Evolutionary conservation across 2,888 invertebrate genomes (phyloP).

Genomic region (Theretra japonica): DNA sequence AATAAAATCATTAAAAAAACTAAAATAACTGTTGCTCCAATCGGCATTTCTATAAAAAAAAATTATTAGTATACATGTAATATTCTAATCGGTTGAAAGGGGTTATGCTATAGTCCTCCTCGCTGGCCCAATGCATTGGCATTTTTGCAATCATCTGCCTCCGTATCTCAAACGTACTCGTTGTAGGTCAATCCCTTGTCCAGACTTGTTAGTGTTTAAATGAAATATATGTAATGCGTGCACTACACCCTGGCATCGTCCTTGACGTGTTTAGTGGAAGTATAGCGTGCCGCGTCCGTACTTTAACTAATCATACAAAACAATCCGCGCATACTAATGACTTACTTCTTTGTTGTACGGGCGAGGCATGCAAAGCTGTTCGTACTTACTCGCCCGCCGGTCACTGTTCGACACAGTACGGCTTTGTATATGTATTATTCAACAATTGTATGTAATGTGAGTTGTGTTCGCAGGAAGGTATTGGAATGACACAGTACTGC

Average conservation of each 20-base stretch:
- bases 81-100: too few relatives aligned
- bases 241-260: background rate
- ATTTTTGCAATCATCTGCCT: too few relatives aligned
- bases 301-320: slow-evolving; percentile 15
- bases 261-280: slow-evolving; percentile 8
- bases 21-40: too few relatives aligned
- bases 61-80: too few relatives aligned
- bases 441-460: too few relatives aligned
- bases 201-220: background rate
- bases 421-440: background rate
- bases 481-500: too few relatives aligned
- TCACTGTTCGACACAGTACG: background rate
- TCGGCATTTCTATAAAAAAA: too few relatives aligned
- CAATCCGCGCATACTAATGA: slow-evolving; percentile 7
- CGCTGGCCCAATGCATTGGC: too few relatives aligned
- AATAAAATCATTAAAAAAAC: too few relatives aligned
- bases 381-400: background rate
- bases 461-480: too few relatives aligned
- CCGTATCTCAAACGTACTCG: background rate
- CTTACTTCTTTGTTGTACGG: background rate
- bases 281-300: background rate
- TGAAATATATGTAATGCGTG: background rate
- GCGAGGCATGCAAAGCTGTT: background rate
- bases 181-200: background rate
- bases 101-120: too few relatives aligned